These are phyloP conservation scores for Siderastrea radians DNA, from an alignment of 92 coral and sea anemone species.

Conservation along the genomic window DNA sequence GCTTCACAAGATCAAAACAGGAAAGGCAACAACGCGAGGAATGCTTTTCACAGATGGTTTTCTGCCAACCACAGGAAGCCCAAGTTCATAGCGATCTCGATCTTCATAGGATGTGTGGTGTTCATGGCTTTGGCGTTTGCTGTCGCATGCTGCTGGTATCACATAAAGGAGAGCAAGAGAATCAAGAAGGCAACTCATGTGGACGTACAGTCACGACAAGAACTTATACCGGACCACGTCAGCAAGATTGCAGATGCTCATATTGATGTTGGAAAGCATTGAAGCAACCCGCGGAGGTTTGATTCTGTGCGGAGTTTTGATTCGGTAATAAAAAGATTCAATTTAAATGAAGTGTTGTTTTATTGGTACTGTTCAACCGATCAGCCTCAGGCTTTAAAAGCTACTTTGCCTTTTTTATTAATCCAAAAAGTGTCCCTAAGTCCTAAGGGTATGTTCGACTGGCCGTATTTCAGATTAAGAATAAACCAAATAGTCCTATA, in stretches of 20 bases:
- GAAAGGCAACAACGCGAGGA: neutral
- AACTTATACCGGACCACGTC: conserved; percentile 15
- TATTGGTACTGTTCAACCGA: no score
- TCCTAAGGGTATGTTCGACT: no score
- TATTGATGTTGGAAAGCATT: conserved; percentile 32
- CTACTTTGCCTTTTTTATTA: no score
- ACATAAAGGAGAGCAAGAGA: neutral
- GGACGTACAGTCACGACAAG: conserved; percentile 18
- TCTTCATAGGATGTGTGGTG: conserved; percentile 28
- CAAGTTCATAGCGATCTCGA: conserved; percentile 7
- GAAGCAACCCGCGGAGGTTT: neutral
- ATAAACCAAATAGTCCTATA: no score
- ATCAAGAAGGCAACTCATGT: conserved; percentile 28
- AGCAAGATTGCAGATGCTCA: conserved; percentile 31
- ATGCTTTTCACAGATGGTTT: neutral
- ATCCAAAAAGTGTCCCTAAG: no score
- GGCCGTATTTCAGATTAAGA: no score
- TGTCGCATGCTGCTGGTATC: conserved; percentile 3
- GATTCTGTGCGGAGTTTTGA: neutral
- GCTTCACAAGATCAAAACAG: conserved; percentile 30
- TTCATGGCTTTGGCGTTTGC: conserved; percentile 28
- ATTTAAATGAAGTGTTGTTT: neutral
- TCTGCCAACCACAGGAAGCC: conserved; percentile 8
- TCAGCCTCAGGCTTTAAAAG: no score
- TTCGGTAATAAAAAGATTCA: neutral